Evolutionary conservation across 2,113 vertebrate species (phyloP).

Genomic region (Heptranchias perlo): DNA sequence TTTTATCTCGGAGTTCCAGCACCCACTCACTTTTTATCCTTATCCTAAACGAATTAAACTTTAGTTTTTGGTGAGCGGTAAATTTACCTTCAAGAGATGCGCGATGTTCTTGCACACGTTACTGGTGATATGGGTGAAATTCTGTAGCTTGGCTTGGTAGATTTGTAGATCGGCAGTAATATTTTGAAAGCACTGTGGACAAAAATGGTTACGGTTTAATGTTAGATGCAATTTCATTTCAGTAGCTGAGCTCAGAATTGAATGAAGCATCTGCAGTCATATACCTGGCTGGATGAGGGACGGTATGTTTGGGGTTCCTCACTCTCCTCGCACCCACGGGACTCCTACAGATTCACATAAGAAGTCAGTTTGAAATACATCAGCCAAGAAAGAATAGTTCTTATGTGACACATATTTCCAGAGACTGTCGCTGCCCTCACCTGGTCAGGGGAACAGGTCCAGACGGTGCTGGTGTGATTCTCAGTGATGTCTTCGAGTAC

Average conservation of each 20-base stretch:
- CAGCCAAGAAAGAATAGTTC: neutral
- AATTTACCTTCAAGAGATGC: neutral
- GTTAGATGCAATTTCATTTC: neutral
- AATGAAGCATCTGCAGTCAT: neutral
- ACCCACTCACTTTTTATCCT: neutral
- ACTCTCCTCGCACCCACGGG: neutral
- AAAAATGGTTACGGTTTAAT: neutral
- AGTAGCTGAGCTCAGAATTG: neutral
- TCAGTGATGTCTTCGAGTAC: conserved; percentile 52
- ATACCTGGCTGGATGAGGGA: neutral
- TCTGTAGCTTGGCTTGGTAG: conserved; percentile 51
- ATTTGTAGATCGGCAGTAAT: conserved; percentile 55
- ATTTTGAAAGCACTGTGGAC: conserved; percentile 49
- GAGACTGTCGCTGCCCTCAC: neutral
- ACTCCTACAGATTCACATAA: neutral
- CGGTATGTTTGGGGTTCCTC: neutral
- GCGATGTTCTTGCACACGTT: neutral
- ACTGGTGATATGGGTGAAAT: conserved; percentile 22
- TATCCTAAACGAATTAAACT: neutral
- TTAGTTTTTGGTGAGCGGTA: neutral
- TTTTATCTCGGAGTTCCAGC: neutral
- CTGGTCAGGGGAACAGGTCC: conserved; percentile 46
- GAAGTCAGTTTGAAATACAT: neutral
- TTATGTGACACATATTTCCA: neutral
- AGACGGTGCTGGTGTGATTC: conserved; percentile 46